Evolutionary conservation across 1,140 invertebrate genomes (phyloP), one percentile per base, ranked within the genome.

Genomic region (Calephelis nemesis): DNA sequence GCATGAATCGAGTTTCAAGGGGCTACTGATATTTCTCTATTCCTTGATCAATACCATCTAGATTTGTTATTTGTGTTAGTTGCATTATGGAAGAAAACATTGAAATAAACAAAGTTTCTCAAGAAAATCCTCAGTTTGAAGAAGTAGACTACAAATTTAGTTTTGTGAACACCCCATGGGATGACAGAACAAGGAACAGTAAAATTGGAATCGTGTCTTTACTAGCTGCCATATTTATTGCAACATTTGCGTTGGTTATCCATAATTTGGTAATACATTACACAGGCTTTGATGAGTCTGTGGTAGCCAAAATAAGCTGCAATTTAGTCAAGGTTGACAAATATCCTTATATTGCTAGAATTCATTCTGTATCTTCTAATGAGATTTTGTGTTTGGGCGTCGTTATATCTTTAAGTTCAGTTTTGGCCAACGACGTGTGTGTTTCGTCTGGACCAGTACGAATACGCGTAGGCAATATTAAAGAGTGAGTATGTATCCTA

Each of bases 91-190:
- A 82, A 67, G 74, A 75, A 65, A 73, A 74, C 68, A 72, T 52
- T 13, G 79, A 84, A 70, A 73, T 78, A 60, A 83, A 85, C 69
- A 83, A 78, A 74, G 69, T 76, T 54, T 47, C 71, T 58, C 74
- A 77, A 68, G 74, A 77, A n/a, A 63, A 71, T 15, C 58, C 62
- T 9, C 68, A 79, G 15, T 47, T 40, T 1, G 73, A 81, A 65
- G 72, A 80, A 15, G 68, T 76, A 47, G 73, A 81, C 60, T 88
- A 78, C 63, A 71, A 71, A 62, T 84, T 75, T 69, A 84, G 85
- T 77, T 89, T 91, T 71, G 77, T 89, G 12, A 78, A 81, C 42
- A 75, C 54, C 42, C 88, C 88, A 15, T 91, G 88, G 88, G 88
- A 88, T 65, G 82, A 88, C 69, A 77, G 88, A 58, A 74, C 83